phyloP scores from a whole-genome alignment of 1,140 invertebrate species.

The Drosophila dunni region DNA sequence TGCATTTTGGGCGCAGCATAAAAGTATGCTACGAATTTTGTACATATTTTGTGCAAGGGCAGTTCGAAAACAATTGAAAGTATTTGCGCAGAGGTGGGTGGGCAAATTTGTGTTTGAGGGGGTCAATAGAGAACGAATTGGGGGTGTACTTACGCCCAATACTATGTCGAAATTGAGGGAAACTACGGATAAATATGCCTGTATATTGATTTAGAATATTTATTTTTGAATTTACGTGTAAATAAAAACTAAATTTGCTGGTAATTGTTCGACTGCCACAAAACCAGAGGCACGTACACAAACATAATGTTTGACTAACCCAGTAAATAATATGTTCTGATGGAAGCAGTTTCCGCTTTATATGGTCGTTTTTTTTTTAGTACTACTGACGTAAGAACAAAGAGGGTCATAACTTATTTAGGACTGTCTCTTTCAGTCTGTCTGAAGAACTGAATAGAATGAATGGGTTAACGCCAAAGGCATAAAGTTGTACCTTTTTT shows the following conservation, averaged over 20 bases:
- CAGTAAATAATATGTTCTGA: conserved; percentile 8
- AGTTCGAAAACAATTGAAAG: conserved; percentile 18
- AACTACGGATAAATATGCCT: conserved; percentile 2
- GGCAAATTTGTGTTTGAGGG: not conserved
- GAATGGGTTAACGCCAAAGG: conserved; percentile 16
- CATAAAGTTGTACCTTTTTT: conserved; percentile 13
- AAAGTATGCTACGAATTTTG: conserved; percentile 39
- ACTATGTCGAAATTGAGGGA: not conserved
- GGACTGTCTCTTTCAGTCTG: conserved; percentile 20
- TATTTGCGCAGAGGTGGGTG: not conserved
- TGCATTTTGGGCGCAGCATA: conserved; percentile 34
- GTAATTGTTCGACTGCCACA: conserved; percentile 12
- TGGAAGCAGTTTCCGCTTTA: conserved; percentile 26
- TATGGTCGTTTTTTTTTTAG: conserved; percentile 3
- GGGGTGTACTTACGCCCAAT: not conserved
- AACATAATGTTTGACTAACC: conserved; percentile 11
- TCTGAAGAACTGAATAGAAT: conserved; percentile 8
- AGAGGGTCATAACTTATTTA: conserved; percentile 61
- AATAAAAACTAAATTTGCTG: conserved; percentile 11
- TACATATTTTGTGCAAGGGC: conserved; percentile 22
- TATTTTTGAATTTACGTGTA: conserved; percentile 2
- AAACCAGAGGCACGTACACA: conserved; percentile 5
- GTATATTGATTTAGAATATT: conserved; percentile 8
- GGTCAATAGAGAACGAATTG: conserved; percentile 8
- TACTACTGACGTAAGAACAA: conserved; percentile 26